Base-by-base conservation (phyloP, 1,140 invertebrate species). In the Phymorhynchus buccinoides region DNA sequence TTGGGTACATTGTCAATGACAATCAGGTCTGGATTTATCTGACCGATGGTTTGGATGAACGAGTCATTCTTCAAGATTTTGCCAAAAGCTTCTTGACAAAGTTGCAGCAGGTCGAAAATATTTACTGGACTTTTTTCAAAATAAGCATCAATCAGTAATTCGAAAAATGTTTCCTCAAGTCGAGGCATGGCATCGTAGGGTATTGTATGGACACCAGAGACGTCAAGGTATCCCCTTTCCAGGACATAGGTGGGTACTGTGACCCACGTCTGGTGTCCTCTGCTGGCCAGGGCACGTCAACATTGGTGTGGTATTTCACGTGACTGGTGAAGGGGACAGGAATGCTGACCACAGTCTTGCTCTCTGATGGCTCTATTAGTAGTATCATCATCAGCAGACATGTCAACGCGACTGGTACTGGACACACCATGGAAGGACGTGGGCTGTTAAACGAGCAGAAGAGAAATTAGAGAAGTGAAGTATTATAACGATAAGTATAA, bases 231-330 rank as follows among this genome's bases (percentile, higher is more conserved):
- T 9, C 73, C 56, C 27, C 52, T 80, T 1, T 56, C 75, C 22
- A 56, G 41, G 1, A 85, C 14, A 27, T 80, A 73, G 35, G 66
- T 7, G 3, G 84, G 56, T 14, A 85, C 56, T 1, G 48, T 27
- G 12, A 85, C 16, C 62, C 78, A 87, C 27, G 79, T 71, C 12
- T 80, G 30, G 78, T 87, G 84, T 35, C 81, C 80, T n/a, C 44
- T 77, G 9, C 42, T 44, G 0, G 44, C 68, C 42, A 87, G 44
- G 6, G 75, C 39, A 9, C 75, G 75, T 41, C 86, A 1, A 87
- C 81, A 39, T 86, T 82, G 80, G 48, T 83, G 44, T 82, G 85
- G 68, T 48, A 75, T 16, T 44, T 48, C 30, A 30, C 62, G 80
- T 84, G 79, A 22, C 83, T 80, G 22, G 73, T 78, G 42, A 68